A percentile compares a stretch with the other conserved stretches of the same genome.
Evolutionary conservation across 2,113 vertebrate genomes (phyloP).

Genomic region (Xiphorhynchus elegans): DNA sequence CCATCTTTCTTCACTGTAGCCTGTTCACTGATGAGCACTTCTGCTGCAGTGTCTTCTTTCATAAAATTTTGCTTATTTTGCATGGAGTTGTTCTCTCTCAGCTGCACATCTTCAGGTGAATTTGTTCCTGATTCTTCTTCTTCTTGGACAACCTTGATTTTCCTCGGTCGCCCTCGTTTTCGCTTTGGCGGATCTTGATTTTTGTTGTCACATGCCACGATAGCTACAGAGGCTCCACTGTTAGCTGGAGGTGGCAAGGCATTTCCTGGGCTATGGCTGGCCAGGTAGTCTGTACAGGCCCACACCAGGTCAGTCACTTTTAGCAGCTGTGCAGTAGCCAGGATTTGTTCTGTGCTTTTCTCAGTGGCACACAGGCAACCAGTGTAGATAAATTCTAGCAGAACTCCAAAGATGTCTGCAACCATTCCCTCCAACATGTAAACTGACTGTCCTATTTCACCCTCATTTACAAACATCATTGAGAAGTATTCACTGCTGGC

Average conservation of each 20-base stretch:
- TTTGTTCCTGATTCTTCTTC: conserved; percentile 49
- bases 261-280: background rate
- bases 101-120: conserved; percentile 62
- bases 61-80: conserved; percentile 74
- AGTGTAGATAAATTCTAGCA: conserved; percentile 94
- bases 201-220: conserved; percentile 42
- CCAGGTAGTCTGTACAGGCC: conserved; percentile 78
- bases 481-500: conserved; percentile 96
- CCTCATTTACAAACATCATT: conserved; percentile 88
- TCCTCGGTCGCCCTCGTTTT: conserved; percentile 89
- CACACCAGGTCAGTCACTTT: conserved; percentile 86
- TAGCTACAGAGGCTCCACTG: background rate
- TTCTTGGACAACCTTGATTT: conserved; percentile 57
- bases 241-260: background rate
- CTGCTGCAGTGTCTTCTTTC: background rate
- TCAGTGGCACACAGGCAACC: conserved; percentile 84
- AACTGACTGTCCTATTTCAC: conserved; percentile 76
- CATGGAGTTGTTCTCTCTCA: conserved; percentile 74
- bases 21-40: conserved; percentile 6
- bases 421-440: conserved; percentile 88
- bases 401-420: conserved; percentile 79
- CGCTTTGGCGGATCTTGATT: conserved; percentile 73
- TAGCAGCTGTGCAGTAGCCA: conserved; percentile 87
- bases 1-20: background rate
- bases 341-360: conserved; percentile 80